Base-by-base conservation (phyloP, 1,140 invertebrate species). In the Drosophila cardini region DNA sequence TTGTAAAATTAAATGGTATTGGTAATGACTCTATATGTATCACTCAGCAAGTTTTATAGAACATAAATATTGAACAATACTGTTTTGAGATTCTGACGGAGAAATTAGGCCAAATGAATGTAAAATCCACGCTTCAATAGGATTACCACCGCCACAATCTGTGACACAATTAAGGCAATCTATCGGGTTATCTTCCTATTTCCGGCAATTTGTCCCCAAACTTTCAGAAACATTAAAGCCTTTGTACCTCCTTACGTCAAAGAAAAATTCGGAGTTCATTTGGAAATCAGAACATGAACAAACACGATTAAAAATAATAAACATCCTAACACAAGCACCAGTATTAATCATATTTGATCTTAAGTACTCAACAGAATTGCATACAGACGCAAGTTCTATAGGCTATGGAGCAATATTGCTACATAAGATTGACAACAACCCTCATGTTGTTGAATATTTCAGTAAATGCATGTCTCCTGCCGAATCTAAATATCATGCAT, bases 171-270 rank as follows among this genome's bases (percentile, higher is more conserved):
- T n/a, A n/a, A n/a, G n/a, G n/a, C n/a, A n/a, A n/a, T n/a, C n/a
- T n/a, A n/a, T n/a, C n/a, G n/a, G n/a, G n/a, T n/a, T n/a, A n/a
- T n/a, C n/a, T n/a, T n/a, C n/a, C n/a, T n/a, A n/a, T n/a, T n/a
- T n/a, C n/a, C n/a, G n/a, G n/a, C n/a, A n/a, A n/a, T n/a, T n/a
- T n/a, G n/a, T n/a, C n/a, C n/a, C n/a, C n/a, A n/a, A n/a, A n/a
- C n/a, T n/a, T n/a, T n/a, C n/a, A n/a, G n/a, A n/a, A n/a, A n/a
- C n/a, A n/a, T n/a, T 82, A 61, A 64, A 63, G 26, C 75, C 75
- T 1, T 56, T 85, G 4, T 76, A 78, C 58, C 8, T 15, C 8
- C 61, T 83, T 4, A 83, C 75, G 0, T 71, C 48, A 38, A 53
- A 53, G 15, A 70, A 61, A 32, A 61, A 34, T 9, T 1, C 34